Evolutionary conservation across 2,888 invertebrate species (phyloP).

Genomic region (Amorpha juglandis): DNA sequence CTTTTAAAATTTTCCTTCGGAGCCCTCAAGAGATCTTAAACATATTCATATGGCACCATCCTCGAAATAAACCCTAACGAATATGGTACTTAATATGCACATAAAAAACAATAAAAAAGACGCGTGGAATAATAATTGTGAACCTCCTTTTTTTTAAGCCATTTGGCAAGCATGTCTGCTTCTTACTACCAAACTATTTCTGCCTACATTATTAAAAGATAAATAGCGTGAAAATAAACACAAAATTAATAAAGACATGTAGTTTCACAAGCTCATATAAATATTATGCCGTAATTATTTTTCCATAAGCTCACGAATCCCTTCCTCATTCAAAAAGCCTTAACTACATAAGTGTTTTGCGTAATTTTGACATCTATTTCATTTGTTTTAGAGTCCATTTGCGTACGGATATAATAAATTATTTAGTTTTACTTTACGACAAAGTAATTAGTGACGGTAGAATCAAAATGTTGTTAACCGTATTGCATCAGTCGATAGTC

Average conservation of each 20-base stretch:
- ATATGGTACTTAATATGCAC: too few species aligned
- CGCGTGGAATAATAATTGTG: too few species aligned
- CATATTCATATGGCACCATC: too few species aligned
- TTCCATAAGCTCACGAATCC: constrained; percentile 15
- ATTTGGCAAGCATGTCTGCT: neutral
- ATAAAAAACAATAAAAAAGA: too few species aligned
- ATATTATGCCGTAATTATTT: constrained; percentile 24
- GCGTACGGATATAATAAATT: neutral
- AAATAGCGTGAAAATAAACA: constrained; percentile 12
- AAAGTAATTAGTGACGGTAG: constrained; percentile 24
- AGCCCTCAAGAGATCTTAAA: too few species aligned
- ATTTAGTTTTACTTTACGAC: constrained; percentile 7
- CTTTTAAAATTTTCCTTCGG: too few species aligned
- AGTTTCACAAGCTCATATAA: constrained; percentile 11
- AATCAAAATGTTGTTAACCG: constrained; percentile 19
- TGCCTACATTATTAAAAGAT: neutral
- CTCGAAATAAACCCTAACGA: too few species aligned
- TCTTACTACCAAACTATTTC: neutral
- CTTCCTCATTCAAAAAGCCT: neutral
- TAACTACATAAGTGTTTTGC: neutral
- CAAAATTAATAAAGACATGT: constrained; percentile 17
- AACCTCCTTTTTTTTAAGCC: too few species aligned
- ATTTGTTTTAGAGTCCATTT: neutral
- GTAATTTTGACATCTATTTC: constrained; percentile 4
- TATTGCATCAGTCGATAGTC: constrained; percentile 18